A percentile compares a stretch with the other conserved stretches of the same genome.
These are phyloP conservation scores for Cephalopachus bancanus DNA, from an alignment of 2,797 vertebrate species.

Conservation along the genomic window DNA sequence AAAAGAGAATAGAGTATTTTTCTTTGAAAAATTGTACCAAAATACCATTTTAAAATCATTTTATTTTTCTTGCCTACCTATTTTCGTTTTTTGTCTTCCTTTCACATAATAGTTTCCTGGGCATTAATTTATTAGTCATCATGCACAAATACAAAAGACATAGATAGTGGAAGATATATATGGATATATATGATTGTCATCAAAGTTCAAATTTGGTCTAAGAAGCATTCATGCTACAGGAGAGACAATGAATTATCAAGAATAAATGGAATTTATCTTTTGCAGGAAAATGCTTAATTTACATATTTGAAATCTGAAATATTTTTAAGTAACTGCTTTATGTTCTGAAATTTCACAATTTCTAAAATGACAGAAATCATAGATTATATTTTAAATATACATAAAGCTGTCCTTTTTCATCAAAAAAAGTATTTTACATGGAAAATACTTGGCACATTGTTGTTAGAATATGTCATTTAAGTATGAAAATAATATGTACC, in stretches of 20 bases:
- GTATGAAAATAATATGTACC: background rate
- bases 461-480: background rate
- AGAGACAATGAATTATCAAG: background rate
- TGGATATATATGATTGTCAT: background rate
- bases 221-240: background rate
- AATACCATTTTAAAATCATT: background rate
- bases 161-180: background rate
- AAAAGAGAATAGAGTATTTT: background rate
- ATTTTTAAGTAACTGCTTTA: background rate
- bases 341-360: background rate
- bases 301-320: background rate
- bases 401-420: background rate
- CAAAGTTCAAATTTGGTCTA: background rate
- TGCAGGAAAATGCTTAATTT: background rate
- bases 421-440: background rate
- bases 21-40: background rate
- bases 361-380: background rate
- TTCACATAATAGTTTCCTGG: background rate
- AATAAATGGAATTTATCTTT: slow-evolving; percentile 17
- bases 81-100: background rate
- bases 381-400: background rate
- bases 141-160: background rate
- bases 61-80: background rate
- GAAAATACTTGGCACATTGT: background rate
- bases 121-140: background rate